Evolutionary conservation across 2,888 invertebrate species (phyloP).

Genomic region (Phasia obesa): DNA sequence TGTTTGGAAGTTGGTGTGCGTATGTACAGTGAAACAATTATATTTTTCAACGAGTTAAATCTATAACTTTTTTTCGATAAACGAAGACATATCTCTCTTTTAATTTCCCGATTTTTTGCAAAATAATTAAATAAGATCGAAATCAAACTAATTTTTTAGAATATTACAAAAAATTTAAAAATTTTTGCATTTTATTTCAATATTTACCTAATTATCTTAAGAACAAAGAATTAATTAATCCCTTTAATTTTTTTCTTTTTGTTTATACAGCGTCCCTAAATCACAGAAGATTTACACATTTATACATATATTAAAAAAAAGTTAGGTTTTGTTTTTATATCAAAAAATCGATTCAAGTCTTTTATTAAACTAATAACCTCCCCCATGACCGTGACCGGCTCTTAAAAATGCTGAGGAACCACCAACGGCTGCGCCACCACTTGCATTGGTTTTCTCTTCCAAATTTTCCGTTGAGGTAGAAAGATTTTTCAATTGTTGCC

Average conservation of each 20-base stretch:
- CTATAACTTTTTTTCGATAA: too few species aligned
- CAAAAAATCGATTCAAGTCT: slow-evolving; percentile 32
- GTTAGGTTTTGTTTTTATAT: background rate
- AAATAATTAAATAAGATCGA: too few species aligned
- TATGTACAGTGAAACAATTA: too few species aligned
- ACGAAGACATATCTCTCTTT: too few species aligned
- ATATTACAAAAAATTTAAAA: background rate
- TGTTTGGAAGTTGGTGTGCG: too few species aligned
- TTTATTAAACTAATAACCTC: slow-evolving; percentile 66
- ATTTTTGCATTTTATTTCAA: slow-evolving; percentile 42
- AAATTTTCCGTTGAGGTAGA: slow-evolving; percentile 30
- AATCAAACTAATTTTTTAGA: too few species aligned
- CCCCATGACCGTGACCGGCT: slow-evolving; percentile 76
- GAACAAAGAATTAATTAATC: background rate
- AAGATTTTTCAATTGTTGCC: slow-evolving; percentile 87
- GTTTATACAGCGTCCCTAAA: slow-evolving; percentile 34
- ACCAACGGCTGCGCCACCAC: slow-evolving; percentile 14
- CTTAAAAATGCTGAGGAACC: slow-evolving; percentile 63
- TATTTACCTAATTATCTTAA: slow-evolving; percentile 29
- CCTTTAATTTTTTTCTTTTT: background rate
- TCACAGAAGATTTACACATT: slow-evolving; percentile 20
- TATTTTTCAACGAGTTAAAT: too few species aligned
- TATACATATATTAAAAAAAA: background rate
- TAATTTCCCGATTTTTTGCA: too few species aligned
- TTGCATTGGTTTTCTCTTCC: slow-evolving; percentile 32